Base-by-base conservation (phyloP, 2,797 vertebrate genomes). In the Melanogrammus aeglefinus region DNA sequence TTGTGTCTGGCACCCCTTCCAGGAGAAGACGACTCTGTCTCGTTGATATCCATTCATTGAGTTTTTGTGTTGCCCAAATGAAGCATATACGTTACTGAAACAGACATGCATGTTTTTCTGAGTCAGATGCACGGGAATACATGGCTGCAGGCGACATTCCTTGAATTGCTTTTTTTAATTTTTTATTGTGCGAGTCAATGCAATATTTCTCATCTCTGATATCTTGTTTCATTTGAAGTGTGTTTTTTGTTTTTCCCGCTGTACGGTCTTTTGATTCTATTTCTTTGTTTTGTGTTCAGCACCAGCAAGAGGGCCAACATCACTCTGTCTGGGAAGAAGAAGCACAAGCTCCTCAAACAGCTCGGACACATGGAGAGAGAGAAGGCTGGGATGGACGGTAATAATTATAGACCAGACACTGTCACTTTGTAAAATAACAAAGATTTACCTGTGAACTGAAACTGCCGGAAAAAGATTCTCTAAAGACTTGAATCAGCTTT, bases 321-420 rank as follows among this genome's bases (percentile, higher is more conserved):
- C 85, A 96, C 95, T 0, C 91, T 97, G 7, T 96, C 96, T 0
- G 96, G 96, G 24, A 97, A 97, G 91, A 97, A 97, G 87, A 95
- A 82, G 24, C 84, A 91, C 16, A 96, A 97, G 75, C 86, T 96
- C 80, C 83, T 96, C 0, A 96, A 96, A 78, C 95, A 96, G 83
- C 89, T 97, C 36, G 90, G 89, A 2, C 91, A 94, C 78, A 80
- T 94, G 81, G 86, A 95, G 73, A 91, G 90, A 75, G 95, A 95
- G 83, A 95, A 94, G 77, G 66, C 76, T 0, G 0, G 31, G 0
- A 93, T 94, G 94, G 92, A 94, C 76, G 95, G 96, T 96, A 80
- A 85, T 96, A 80, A 85, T 39, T 5, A 72, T 27, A 2, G 27
- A 10, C 14, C 7, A 47, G 8, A 7, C 35, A 0, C 35, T 1